Conservation (phyloP, 2,113 vertebrate genomes). For the Peromyscus polionotus region DNA sequence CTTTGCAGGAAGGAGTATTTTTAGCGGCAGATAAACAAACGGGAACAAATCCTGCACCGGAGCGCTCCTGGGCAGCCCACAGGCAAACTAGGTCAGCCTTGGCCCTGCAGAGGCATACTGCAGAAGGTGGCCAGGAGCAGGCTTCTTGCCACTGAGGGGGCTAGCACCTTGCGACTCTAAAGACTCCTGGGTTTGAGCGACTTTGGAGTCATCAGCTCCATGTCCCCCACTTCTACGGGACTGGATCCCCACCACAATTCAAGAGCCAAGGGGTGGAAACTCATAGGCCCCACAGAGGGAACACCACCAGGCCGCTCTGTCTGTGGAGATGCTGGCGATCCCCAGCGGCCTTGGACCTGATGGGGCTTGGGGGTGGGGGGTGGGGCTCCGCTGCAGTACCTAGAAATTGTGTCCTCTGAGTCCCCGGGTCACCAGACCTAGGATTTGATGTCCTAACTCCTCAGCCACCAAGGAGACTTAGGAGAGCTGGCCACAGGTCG, state of each 20-base stretch:
- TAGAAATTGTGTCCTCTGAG: background rate
- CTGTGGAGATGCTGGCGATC: background rate
- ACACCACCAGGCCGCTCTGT: background rate
- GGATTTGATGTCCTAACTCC: background rate
- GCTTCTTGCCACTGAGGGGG: background rate
- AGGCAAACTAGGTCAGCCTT: conserved; percentile 63
- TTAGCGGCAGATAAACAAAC: conserved; percentile 66
- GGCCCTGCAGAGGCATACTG: background rate
- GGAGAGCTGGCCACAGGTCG: background rate
- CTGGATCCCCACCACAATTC: too few species aligned
- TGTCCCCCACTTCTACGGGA: background rate
- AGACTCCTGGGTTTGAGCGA: background rate
- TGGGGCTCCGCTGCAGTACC: background rate
- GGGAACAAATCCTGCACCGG: conserved; percentile 60
- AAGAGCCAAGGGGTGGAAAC: background rate
- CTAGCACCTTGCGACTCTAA: background rate
- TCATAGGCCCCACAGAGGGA: too few species aligned
- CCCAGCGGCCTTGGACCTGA: background rate
- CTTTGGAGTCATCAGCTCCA: rapidly evolving
- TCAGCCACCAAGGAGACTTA: background rate
- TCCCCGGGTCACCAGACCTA: too few species aligned
- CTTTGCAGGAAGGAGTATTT: conserved; percentile 48
- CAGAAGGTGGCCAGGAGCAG: background rate
- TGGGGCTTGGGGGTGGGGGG: background rate
- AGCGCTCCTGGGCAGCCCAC: background rate